A percentile compares a stretch with the other conserved stretches of the same genome.
Evolutionary conservation across 2,113 vertebrate genomes (phyloP).

Genomic region (Crotalus viridis): DNA sequence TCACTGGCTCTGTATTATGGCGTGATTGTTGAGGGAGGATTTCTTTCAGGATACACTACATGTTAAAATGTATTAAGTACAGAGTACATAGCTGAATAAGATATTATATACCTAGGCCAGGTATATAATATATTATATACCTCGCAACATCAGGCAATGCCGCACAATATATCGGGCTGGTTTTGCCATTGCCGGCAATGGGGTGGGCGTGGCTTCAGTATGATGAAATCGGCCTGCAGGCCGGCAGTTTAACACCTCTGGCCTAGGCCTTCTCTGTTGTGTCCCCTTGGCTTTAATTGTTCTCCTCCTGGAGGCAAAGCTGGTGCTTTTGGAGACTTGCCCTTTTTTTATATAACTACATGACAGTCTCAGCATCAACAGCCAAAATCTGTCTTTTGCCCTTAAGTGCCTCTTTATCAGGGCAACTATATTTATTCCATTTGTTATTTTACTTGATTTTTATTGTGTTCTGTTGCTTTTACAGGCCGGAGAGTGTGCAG

Average conservation of each 20-base stretch:
- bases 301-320: background rate
- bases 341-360: background rate
- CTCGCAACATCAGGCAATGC: too few species aligned
- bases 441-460: background rate
- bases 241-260: too few species aligned
- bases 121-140: too few species aligned
- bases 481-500: background rate
- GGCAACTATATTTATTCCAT: background rate
- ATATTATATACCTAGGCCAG: background rate
- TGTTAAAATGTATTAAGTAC: background rate
- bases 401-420: background rate
- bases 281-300: background rate
- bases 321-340: background rate
- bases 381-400: background rate
- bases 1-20: background rate
- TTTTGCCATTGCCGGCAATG: too few species aligned
- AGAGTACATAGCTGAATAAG: background rate
- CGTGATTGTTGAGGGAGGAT: background rate
- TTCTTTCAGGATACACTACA: background rate
- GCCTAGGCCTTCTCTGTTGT: background rate
- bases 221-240: too few species aligned
- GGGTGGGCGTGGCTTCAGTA: too few species aligned
- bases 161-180: too few species aligned
- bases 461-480: background rate
- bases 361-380: background rate